phyloP scores from a whole-genome alignment of 92 coral and sea anemone genomes.

The Parazoanthus darwini region DNA sequence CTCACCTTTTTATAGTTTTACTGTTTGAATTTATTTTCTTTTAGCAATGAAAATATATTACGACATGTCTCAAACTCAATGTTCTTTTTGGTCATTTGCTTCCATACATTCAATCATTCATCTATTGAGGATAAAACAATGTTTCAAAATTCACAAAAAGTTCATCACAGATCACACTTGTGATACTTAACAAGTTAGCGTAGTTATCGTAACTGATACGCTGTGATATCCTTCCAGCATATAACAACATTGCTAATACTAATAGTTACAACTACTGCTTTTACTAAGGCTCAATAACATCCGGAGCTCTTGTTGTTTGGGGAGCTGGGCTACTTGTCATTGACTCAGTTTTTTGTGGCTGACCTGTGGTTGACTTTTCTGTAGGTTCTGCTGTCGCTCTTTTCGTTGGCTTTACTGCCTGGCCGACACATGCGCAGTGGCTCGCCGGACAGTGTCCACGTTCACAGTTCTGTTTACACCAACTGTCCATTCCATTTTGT shows the following conservation, averaged over 20 bases:
- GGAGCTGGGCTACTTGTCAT: neutral
- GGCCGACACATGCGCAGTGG: neutral
- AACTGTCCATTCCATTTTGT: neutral
- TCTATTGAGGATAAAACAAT: too few relatives aligned
- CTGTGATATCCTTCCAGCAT: neutral
- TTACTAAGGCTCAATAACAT: neutral
- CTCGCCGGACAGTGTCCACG: slow-evolving; percentile 4
- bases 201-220: too few relatives aligned
- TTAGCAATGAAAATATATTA: neutral
- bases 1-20: neutral
- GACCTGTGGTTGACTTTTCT: neutral
- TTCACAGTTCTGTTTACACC: slow-evolving; percentile 26
- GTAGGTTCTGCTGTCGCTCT: neutral
- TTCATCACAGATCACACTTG: neutral
- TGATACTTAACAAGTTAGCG: neutral
- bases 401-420: neutral
- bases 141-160: too few relatives aligned
- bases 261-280: neutral
- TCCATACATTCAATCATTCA: neutral
- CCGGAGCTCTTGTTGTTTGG: neutral
- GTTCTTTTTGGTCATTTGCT: neutral
- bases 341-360: neutral
- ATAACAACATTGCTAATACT: neutral
- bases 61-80: too few relatives aligned
- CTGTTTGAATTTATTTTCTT: neutral